Evolutionary conservation across 2,888 invertebrate genomes (phyloP).

Genomic region (Coenonympha arcania): DNA sequence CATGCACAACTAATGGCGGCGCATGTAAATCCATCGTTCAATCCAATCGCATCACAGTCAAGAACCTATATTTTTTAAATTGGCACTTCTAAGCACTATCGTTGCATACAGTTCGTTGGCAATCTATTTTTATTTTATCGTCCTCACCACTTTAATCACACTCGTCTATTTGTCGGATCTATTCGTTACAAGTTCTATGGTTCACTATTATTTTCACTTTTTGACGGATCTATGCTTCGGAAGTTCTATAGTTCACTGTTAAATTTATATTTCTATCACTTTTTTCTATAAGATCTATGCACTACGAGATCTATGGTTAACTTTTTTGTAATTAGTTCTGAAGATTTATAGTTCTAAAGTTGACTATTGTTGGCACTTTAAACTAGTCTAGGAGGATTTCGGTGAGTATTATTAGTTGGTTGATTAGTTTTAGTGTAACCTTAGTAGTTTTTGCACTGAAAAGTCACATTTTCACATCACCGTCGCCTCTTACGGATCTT

Average conservation of each 20-base stretch:
- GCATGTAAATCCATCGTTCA: slow-evolving; percentile 63
- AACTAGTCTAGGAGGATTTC: slow-evolving; percentile 48
- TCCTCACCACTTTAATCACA: no score
- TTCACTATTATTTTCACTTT: background rate
- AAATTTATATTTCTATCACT: background rate
- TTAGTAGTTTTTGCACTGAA: slow-evolving; percentile 28
- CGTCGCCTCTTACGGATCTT: slow-evolving; percentile 57
- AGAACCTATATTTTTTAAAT: slow-evolving; percentile 17
- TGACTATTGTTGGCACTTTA: slow-evolving; percentile 28
- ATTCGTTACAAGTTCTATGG: background rate
- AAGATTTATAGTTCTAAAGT: slow-evolving; percentile 20
- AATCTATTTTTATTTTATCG: slow-evolving; percentile 36
- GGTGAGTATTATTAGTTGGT: slow-evolving; percentile 39
- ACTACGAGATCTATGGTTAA: background rate
- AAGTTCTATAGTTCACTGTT: background rate
- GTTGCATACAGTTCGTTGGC: slow-evolving; percentile 37
- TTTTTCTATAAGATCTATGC: background rate
- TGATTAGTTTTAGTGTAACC: slow-evolving; percentile 26
- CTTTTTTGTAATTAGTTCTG: slow-evolving; percentile 22
- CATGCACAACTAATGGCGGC: slow-evolving; percentile 62
- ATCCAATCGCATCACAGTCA: slow-evolving; percentile 24
- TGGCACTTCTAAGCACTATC: slow-evolving; percentile 28
- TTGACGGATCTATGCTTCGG: background rate
- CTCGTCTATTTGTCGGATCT: background rate
- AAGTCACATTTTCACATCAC: slow-evolving; percentile 50